Evolutionary conservation across 1,140 invertebrate genomes (phyloP).

Genomic region (Pseudomyrmex flavicornis): DNA sequence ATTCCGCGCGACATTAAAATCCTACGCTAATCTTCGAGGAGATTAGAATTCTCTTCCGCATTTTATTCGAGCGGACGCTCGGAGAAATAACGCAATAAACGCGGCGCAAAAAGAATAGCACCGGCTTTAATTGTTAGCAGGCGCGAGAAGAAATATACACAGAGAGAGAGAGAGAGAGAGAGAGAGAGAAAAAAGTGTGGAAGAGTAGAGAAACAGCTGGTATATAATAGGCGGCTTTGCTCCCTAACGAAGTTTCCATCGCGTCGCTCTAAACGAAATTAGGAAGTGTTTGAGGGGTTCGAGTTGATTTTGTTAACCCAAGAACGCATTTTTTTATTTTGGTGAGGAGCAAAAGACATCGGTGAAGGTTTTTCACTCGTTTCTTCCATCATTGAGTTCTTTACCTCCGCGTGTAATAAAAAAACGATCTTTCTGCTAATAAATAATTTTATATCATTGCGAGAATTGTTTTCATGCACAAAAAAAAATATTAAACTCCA

Average conservation of each 20-base stretch:
- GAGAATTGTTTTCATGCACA: no score
- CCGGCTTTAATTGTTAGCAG: constrained; percentile 24
- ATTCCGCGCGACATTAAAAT: no score
- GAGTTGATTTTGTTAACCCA: constrained; percentile 58
- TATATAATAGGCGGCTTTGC: constrained; percentile 52
- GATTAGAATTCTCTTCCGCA: no score
- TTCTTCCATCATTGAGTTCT: neutral
- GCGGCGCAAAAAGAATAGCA: neutral
- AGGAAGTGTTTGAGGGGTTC: constrained; percentile 31
- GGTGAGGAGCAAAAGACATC: neutral
- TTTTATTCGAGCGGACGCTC: neutral
- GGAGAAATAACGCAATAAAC: neutral
- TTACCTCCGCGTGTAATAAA: neutral
- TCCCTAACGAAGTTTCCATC: constrained; percentile 33
- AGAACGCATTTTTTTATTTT: constrained; percentile 16
- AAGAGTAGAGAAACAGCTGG: constrained; percentile 39
- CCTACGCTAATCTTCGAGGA: no score
- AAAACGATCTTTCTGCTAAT: neutral
- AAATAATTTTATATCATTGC: constrained; percentile 2
- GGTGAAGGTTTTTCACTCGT: neutral
- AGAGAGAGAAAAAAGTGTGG: neutral
- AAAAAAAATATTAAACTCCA: no score
- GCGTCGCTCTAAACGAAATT: constrained; percentile 42
- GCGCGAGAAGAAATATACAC: neutral
- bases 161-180: no score